Evolutionary conservation across 2,888 invertebrate species (phyloP), one percentile per base, ranked within the genome.

Genomic region (Gisinianus flammeolus): DNA sequence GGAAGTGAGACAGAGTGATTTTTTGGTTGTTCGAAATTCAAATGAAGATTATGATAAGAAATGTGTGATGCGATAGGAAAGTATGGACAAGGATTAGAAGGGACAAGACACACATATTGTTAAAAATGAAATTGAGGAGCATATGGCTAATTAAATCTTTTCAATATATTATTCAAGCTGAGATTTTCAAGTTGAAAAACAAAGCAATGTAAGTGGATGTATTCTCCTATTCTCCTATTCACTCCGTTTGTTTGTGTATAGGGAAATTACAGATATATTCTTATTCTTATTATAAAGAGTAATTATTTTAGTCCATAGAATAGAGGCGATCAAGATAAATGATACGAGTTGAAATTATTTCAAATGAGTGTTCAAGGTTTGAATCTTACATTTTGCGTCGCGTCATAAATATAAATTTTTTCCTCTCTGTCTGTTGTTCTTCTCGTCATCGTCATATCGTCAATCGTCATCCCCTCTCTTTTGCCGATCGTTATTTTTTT

Each of bases 61-160:
- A 10, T 16, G 6, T 44, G 8, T 44, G 44, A 6, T 44, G 16
- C 6, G 44, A 16, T 10, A 44, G 6, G 16, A 6, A 44, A 16
- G 16, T 6, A 44, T 44, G 16, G 44, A 16, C 8, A 44, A 16
- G 16, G 44, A 16, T 10, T 16, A 44, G 16, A 19, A n/a, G 54
- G 16, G 16, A 54, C 5, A 54, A n/a, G 16, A n/a, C n/a, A n/a
- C 16, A 54, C 16, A 16, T 19, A n/a, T 6, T 10, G 16, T 44
- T 44, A 44, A 54, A 54, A 54, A 54, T 5, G 6, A 54, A n/a
- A 19, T n/a, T 54, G 54, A 19, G 4, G n/a, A n/a, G 8, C 19
- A 19, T n/a, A 54, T 16, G 54, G 54, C 54, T 54, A 54, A 54
- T 54, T 54, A 54, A 54, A 54, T 54, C 54, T 54, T 54, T 54